Evolutionary conservation across 37 sponge, comb jelly and placozoan species (phyloP), one percentile per base, ranked within the genome.

Genomic region (Mnemiopsis leidyi): DNA sequence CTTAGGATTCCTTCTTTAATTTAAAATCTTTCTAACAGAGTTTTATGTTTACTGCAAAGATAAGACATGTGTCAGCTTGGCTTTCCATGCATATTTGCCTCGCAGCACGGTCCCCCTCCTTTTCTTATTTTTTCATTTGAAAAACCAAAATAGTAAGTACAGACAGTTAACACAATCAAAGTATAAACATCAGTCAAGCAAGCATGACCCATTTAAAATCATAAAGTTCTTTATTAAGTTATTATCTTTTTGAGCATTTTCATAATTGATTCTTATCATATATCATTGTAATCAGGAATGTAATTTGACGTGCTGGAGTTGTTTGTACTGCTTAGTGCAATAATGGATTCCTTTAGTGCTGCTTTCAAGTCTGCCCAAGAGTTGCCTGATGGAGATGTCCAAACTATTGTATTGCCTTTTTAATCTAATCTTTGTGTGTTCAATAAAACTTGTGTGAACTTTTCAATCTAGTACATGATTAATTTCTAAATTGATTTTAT

Each of bases 301-400:
- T 48, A 48, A 48, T 48, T 48, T 13, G 61, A 48, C 5, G 5
- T 18, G 5, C 9, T 48, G 61, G 13, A 48, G 13, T 13, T 48
- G 61, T 48, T 48, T 5, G 61, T 48, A 48, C 61, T 48, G 61
- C 61, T 48, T 5, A 48, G 61, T 48, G 61, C 61, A 5, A 48
- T 48, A 1, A 69, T 79, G 37, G 36, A 79, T 18, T 79, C 82
- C 23, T 79, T 79, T 20, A 79, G 36, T 34, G 82, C 82, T 79
- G 82, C 82, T 2, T 79, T 79, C 36, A 79, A 79, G 21, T 18
- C 82, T 18, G 82, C 82, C 23, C 82, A 79, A 29, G 82, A 79
- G 23, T 79, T 79, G 32, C 82, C 82, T 36, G 82, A 79, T 35
- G 37, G 37, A 18, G 82, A 79, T 79, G 82, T 79, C 21, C 82